Evolutionary conservation across 2,113 vertebrate genomes (phyloP), one percentile per base, ranked within the genome.

Genomic region (Peromyscus polionotus): DNA sequence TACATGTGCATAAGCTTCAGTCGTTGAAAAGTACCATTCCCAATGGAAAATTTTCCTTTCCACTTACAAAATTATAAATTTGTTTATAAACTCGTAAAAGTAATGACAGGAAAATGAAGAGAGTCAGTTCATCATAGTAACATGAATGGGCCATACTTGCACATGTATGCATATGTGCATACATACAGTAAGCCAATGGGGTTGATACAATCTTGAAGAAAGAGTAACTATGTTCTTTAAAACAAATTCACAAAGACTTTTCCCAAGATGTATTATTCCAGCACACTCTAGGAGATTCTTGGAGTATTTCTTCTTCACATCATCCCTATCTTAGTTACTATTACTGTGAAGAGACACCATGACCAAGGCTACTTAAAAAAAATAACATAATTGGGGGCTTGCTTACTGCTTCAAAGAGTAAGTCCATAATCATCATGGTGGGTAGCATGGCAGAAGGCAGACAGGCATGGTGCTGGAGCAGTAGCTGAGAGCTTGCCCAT

Each of bases 21-120:
- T 51, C 59, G 70, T 89, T 94, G 75, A 93, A 68, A 86, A 42
- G 10, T 86, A 4, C 12, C 9, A 67, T 95, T 91, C 36, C 51
- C 68, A 73, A 79, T 91, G 42, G n/a, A 94, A 90, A 87, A 39
- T 68, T 63, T 91, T 90, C 22, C 26, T 89, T 94, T 95, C 63
- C 13, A 70, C 36, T 91, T 95, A 77, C 51, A 83, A 81, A 59
- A 5, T 59, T 93, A 59, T 12, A 70, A 42, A 33, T 28, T 10
- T n/a, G 39, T 67, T 54, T 87, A 57, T 57, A 67, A 39, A 22
- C 45, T 42, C 17, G 1, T 10, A 88, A 90, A 54, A 26, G 72
- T 80, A 95, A 90, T 94, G 36, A 14, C 45, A 3, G 7, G 42
- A 10, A 31, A 59, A 39, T 90, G 22, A 91, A 91, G 87, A 93